Conservation (phyloP, 1,140 invertebrate species). For the Ditylenchus dipsaci region DNA sequence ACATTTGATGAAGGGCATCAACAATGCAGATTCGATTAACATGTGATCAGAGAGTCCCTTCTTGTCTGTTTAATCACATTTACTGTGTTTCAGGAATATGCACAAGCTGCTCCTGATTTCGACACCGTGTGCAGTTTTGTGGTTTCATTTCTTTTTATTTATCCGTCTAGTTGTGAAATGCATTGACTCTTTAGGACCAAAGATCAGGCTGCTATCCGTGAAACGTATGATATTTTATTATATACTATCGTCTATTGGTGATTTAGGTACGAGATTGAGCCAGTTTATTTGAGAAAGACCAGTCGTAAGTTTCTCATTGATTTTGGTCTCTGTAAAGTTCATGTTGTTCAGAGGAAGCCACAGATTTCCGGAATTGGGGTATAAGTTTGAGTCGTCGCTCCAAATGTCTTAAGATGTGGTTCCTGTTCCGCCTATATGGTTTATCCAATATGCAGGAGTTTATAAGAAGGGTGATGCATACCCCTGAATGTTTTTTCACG, state of each 20-base stretch:
- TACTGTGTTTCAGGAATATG: neutral
- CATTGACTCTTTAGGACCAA: too few species aligned
- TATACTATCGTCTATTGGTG: too few species aligned
- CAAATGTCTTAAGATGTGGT: neutral
- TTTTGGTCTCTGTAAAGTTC: too few species aligned
- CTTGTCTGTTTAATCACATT: neutral
- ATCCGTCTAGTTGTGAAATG: too few species aligned
- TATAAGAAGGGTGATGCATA: neutral
- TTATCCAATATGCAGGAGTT: neutral
- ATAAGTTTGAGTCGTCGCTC: neutral
- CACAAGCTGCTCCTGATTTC: neutral
- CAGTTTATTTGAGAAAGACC: too few species aligned
- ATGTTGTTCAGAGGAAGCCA: neutral
- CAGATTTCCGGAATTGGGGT: neutral
- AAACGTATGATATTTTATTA: too few species aligned
- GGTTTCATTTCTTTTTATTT: neutral
- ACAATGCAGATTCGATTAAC: neutral
- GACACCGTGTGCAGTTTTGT: neutral
- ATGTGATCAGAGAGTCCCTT: neutral
- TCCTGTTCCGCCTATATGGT: neutral
- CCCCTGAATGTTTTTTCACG: neutral
- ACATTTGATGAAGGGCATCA: neutral
- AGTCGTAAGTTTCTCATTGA: too few species aligned
- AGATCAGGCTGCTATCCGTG: too few species aligned
- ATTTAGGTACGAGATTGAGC: too few species aligned